Conservation (phyloP, 2,113 vertebrate species). For the Sphyrna mokarran region DNA sequence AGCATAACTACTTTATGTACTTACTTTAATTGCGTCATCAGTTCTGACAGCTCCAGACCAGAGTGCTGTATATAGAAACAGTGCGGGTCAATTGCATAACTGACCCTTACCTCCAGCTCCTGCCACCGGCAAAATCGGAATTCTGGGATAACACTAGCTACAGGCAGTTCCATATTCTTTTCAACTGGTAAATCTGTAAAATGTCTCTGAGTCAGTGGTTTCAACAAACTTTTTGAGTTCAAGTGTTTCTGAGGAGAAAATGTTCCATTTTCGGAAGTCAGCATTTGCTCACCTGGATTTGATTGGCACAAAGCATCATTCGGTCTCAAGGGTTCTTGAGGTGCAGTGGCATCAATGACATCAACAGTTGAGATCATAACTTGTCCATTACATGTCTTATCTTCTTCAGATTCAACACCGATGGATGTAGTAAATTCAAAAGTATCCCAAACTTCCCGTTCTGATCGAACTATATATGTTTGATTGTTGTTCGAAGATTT, state of each 20-base stretch:
- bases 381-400: background rate
- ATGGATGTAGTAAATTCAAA: background rate
- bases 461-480: background rate
- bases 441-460: slow-evolving; percentile 20
- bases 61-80: slow-evolving; percentile 18
- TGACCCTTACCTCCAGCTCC: slow-evolving; percentile 23
- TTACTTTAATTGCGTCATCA: slow-evolving; percentile 29
- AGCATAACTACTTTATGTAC: background rate
- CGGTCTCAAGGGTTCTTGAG: background rate
- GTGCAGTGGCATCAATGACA: background rate
- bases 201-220: background rate
- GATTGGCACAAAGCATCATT: background rate
- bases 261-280: background rate
- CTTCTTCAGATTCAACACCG: background rate
- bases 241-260: background rate
- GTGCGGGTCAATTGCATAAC: slow-evolving; percentile 18
- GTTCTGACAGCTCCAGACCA: background rate
- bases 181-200: background rate
- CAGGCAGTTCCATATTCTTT: background rate
- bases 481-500: background rate
- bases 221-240: background rate
- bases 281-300: background rate
- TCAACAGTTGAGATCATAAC: too few relatives aligned
- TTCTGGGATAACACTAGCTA: background rate
- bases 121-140: slow-evolving; percentile 22